phyloP scores from a whole-genome alignment of 92 coral and sea anemone genomes.

The Chrysogorgia sp. region DNA sequence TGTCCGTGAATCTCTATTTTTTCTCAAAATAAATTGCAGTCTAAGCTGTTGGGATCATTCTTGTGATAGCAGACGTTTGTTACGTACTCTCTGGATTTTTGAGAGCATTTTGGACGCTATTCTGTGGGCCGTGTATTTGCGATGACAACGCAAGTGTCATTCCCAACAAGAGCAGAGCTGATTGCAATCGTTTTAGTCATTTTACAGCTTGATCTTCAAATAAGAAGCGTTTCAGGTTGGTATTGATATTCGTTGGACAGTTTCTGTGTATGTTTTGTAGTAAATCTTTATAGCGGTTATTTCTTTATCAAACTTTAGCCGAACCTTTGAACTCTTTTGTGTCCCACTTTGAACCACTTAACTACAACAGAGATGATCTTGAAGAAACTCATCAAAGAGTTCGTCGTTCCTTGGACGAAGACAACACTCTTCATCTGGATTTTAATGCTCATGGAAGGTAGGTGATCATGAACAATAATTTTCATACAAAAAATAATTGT shows the following conservation, averaged over 20 bases:
- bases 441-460: slow-evolving; percentile 85
- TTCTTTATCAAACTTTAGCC: slow-evolving; percentile 46
- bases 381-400: slow-evolving; percentile 72
- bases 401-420: slow-evolving; percentile 72
- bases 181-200: not conserved
- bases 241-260: not conserved
- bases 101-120: too few relatives aligned
- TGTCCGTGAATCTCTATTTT: too few relatives aligned
- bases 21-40: too few relatives aligned
- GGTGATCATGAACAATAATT: too few relatives aligned
- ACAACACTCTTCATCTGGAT: slow-evolving; percentile 62
- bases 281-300: not conserved
- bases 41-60: too few relatives aligned
- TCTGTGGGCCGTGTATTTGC: not conserved
- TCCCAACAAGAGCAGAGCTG: not conserved
- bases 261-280: not conserved
- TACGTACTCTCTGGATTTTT: too few relatives aligned
- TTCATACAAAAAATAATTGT: too few relatives aligned
- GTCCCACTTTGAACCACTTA: slow-evolving; percentile 78
- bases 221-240: not conserved
- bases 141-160: not conserved
- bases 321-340: slow-evolving; percentile 85
- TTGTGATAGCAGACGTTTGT: too few relatives aligned
- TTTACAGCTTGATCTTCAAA: not conserved
- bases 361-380: slow-evolving; percentile 70